Conservation (phyloP, 2,888 invertebrate genomes). For the Thumatha senex region DNA sequence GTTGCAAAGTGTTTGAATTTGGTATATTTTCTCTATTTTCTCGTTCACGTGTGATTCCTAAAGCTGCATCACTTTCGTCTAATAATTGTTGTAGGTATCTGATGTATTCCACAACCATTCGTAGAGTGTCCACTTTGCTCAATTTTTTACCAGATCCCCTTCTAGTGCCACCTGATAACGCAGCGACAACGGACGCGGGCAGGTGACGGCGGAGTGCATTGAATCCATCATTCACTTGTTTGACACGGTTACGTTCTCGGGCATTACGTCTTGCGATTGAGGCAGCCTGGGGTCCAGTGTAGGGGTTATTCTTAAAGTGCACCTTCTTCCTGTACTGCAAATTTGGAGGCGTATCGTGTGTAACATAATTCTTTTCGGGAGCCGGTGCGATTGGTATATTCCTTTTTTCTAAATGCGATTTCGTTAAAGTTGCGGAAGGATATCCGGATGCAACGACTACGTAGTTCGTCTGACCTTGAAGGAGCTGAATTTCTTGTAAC, state of each 20-base stretch:
- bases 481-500: conserved; percentile 81
- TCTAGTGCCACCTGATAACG: conserved; percentile 85
- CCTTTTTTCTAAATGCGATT: conserved; percentile 75
- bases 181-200: conserved; percentile 90
- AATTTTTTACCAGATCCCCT: conserved; percentile 93
- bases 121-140: conserved; percentile 94
- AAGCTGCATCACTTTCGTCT: conserved; percentile 87
- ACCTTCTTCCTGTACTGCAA: conserved; percentile 89
- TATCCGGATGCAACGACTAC: conserved; percentile 84
- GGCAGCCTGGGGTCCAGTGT: conserved; percentile 88
- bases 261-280: conserved; percentile 96
- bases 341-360: conserved; percentile 80
- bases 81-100: conserved; percentile 91
- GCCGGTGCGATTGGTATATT: conserved; percentile 84
- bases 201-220: conserved; percentile 94
- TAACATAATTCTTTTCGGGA: conserved; percentile 81
- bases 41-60: conserved; percentile 73
- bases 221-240: conserved; percentile 97
- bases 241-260: conserved; percentile 96
- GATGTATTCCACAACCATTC: conserved; percentile 96
- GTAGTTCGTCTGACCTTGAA: conserved; percentile 83
- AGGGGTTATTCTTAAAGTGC: conserved; percentile 86
- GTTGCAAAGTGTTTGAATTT: conserved; percentile 57
- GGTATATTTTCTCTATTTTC: conserved; percentile 78
- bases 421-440: conserved; percentile 74